Base-by-base conservation (phyloP, 2,113 vertebrate species). In the Amphilophus citrinellus region DNA sequence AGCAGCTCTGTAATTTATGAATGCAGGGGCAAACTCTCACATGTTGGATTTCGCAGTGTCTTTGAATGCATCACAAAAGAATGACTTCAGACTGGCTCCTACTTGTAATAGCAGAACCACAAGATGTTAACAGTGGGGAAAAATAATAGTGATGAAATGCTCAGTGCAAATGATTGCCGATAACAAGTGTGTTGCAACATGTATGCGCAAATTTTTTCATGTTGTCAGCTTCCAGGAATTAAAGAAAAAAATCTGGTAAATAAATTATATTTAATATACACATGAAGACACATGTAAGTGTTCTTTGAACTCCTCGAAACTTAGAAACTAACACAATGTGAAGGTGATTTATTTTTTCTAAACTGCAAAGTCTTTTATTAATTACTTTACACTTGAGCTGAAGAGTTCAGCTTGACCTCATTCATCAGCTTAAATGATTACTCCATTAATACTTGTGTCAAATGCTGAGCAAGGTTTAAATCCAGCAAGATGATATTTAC, bases 361-460 rank as follows among this genome's bases (percentile, higher is more conserved):
- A 86, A 90, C 56, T 77, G 53, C 62, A 30, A 27, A 50, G 80
- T 18, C 10, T 83, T 86, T 85, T 80, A 84, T 88, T 84, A 82
- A 87, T 86, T 84, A 87, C 75, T 76, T 88, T 62, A 79, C 84
- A 59, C 86, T 87, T 87, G 17, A 79, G 80, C 65, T 86, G 39
- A 71, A 27, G 81, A 83, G 79, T 61, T 32, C 18, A 1, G 57
- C 61, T 44, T 84, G 81, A 88, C 77, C 84, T 92, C 73, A 79
- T 89, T 91, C 60, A 82, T 78, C 82, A 89, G 56, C 79, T 78
- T 20, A 17, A 58, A 37, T 82, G 61, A 86, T 90, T 82, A 84
- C 83, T 87, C 61, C 42, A 80, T 84, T 83, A 90, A 85, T 84
- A 82, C 61, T 53, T 83, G 58, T 81, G 78, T 88, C 83, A 82